phyloP scores from a whole-genome alignment of 2,797 vertebrate genomes.

The Pseudochromis fuscus region DNA sequence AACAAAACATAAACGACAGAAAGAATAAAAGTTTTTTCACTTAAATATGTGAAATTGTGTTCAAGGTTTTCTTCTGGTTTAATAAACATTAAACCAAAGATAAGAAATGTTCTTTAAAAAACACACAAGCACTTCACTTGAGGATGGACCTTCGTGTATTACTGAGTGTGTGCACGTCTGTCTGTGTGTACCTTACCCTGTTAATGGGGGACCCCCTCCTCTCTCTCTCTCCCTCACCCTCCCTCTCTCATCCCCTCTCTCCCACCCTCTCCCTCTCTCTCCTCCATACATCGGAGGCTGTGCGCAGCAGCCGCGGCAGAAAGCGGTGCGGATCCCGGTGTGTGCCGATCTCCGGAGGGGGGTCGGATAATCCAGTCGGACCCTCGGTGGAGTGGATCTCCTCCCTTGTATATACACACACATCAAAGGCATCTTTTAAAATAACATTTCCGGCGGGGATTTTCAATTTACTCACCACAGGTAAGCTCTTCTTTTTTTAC shows the following conservation, averaged over 20 bases:
- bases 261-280: background rate
- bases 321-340: constrained; percentile 61
- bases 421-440: constrained; percentile 12
- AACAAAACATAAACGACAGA: background rate
- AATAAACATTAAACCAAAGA: constrained; percentile 2
- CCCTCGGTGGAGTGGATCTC: constrained; percentile 48
- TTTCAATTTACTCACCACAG: constrained; percentile 48
- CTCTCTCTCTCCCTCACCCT: background rate
- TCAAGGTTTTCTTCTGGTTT: background rate
- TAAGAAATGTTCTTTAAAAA: background rate
- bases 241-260: background rate
- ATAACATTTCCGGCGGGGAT: constrained; percentile 7
- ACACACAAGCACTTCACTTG: background rate
- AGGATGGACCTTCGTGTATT: constrained; percentile 36
- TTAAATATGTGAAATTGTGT: too few species aligned
- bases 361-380: constrained; percentile 47
- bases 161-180: constrained; percentile 18
- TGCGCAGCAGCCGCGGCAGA: constrained; percentile 74
- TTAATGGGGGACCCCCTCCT: constrained; percentile 41
- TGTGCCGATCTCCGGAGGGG: constrained; percentile 55
- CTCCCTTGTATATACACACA: background rate
- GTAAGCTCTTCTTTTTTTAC: constrained; percentile 57
- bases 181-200: constrained; percentile 29
- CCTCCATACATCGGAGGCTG: constrained; percentile 69
- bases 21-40: too few species aligned